Percentiles rank a stretch among this genome's conserved stretches.
These are phyloP conservation scores for Drosophila emarginata DNA, from an alignment of 2,888 invertebrate species.

Conservation along the genomic window DNA sequence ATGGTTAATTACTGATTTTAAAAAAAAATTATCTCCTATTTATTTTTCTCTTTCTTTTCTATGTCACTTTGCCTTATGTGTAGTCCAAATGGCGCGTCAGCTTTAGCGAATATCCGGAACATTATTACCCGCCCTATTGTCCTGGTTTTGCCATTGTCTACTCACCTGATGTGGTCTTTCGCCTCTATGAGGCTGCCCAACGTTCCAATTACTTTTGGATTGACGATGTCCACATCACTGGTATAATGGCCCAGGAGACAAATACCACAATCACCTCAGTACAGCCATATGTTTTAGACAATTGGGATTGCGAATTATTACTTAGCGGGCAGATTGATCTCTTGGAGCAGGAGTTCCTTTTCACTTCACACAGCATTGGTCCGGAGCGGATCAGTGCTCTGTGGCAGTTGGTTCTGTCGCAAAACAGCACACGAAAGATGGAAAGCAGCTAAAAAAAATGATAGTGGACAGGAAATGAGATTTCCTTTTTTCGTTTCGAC, in stretches of 20 bases:
- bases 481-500: conserved; percentile 38
- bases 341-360: conserved; percentile 76
- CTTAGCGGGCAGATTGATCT: conserved; percentile 69
- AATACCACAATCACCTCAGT: conserved; percentile 83
- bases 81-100: conserved; percentile 90
- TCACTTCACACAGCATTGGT: conserved; percentile 81
- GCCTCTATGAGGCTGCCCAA: conserved; percentile 85
- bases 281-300: conserved; percentile 66
- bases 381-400: conserved; percentile 82
- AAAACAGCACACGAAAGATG: conserved; percentile 38
- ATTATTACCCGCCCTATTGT: conserved; percentile 89
- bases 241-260: conserved; percentile 84
- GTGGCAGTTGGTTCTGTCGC: conserved; percentile 78
- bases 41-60: not conserved
- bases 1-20: not conserved
- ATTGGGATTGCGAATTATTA: conserved; percentile 56
- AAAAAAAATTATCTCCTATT: not conserved
- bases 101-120: conserved; percentile 85
- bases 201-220: conserved; percentile 90
- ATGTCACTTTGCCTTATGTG: not conserved
- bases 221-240: conserved; percentile 91
- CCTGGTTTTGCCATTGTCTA: conserved; percentile 88
- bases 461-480: conserved; percentile 29
- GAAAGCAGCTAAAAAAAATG: not conserved
- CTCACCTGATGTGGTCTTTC: conserved; percentile 85